A percentile compares a stretch with the other conserved stretches of the same genome.
Evolutionary conservation across 2,888 invertebrate species (phyloP).

Genomic region (Synergus umbraculus): DNA sequence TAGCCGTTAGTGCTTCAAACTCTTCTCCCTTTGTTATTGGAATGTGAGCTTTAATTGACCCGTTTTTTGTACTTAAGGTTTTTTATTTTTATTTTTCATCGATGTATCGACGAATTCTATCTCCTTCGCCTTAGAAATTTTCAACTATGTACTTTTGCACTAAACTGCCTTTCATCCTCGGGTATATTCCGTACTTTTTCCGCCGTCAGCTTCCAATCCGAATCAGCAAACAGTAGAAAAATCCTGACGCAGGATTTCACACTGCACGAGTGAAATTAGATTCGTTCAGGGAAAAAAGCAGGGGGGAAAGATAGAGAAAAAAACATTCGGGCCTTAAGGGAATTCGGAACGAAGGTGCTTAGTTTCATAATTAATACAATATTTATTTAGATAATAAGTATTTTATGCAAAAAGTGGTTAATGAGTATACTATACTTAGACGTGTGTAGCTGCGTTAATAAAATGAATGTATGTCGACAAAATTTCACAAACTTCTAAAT

Average conservation of each 20-base stretch:
- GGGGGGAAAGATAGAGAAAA: no score
- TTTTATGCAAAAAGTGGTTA: no score
- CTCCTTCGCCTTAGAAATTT: background rate
- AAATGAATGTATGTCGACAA: no score
- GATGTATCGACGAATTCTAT: slow-evolving; percentile 36
- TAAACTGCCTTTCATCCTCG: background rate
- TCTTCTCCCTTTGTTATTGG: slow-evolving; percentile 51
- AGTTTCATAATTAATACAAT: no score
- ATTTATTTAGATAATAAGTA: no score
- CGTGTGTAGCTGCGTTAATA: no score
- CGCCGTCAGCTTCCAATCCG: background rate
- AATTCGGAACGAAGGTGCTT: no score
- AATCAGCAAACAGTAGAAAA: background rate
- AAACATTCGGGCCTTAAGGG: no score
- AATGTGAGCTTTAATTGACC: slow-evolving; percentile 68
- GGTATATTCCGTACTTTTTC: background rate
- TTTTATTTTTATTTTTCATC: slow-evolving; percentile 43
- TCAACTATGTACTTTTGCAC: background rate
- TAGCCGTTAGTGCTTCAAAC: background rate
- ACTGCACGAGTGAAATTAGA: background rate
- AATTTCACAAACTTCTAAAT: no score
- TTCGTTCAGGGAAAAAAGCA: background rate
- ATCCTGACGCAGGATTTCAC: background rate
- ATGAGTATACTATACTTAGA: no score
- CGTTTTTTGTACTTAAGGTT: slow-evolving; percentile 56